Evolutionary conservation across 2,888 invertebrate genomes (phyloP).

Genomic region (Cephus pygmeus): DNA sequence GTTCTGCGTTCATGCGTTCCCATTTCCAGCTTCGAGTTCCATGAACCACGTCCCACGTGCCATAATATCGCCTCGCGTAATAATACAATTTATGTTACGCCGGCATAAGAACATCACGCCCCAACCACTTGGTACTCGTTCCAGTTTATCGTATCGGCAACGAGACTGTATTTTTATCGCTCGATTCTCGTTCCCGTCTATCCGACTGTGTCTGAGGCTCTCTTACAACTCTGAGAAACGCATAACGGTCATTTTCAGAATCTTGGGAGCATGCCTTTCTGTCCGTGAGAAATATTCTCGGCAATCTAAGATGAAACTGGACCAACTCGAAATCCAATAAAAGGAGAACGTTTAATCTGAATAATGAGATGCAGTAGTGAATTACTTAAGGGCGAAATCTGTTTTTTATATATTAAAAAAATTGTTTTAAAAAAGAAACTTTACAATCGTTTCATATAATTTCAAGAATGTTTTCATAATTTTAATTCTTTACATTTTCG

Average conservation of each 20-base stretch:
- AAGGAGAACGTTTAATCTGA: background rate
- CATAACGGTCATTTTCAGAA: background rate
- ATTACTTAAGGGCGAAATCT: background rate
- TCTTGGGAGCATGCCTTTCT: background rate
- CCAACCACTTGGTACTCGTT: background rate
- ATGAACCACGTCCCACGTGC: background rate
- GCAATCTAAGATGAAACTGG: background rate
- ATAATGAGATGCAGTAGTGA: background rate
- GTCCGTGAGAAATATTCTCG: background rate
- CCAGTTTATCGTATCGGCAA: background rate
- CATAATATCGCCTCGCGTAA: background rate
- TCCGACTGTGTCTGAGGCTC: background rate
- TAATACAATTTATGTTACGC: constrained; percentile 3
- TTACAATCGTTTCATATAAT: background rate
- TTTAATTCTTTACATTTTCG: background rate
- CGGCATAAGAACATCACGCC: background rate
- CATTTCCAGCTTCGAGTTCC: background rate
- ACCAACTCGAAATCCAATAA: background rate
- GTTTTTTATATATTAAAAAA: background rate
- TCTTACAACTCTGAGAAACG: background rate
- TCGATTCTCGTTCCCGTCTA: background rate
- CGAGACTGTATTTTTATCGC: background rate
- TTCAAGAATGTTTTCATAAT: background rate
- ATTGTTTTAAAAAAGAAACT: background rate
- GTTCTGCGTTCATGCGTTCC: background rate